A percentile compares a stretch with the other conserved stretches of the same genome.
Conservation (phyloP, 1,140 invertebrate species). For the Caenorhabditis briggsae region DNA sequence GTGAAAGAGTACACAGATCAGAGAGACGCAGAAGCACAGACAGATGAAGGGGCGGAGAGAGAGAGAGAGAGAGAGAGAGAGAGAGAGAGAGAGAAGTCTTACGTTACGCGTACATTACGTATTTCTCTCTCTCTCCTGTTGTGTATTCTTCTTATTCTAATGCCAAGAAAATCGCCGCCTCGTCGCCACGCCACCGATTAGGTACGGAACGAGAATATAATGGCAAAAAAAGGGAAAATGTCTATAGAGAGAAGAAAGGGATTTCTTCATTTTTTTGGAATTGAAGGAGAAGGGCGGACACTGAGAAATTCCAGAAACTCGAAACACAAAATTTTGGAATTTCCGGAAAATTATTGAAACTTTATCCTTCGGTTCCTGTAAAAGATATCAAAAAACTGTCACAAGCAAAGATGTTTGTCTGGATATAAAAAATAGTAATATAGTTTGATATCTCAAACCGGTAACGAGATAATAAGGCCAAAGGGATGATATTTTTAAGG, state of each 20-base stretch:
- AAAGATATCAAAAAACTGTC: too few species aligned
- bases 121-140: neutral
- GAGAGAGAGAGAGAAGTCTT: neutral
- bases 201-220: conserved; percentile 44
- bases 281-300: too few species aligned
- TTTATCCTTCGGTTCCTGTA: too few species aligned
- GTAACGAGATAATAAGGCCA: too few species aligned
- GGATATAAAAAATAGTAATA: too few species aligned
- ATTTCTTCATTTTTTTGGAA: too few species aligned
- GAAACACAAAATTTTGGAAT: too few species aligned
- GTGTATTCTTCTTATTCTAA: neutral
- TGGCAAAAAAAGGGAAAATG: neutral
- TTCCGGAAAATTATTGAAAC: too few species aligned
- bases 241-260: neutral
- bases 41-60: neutral
- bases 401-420: too few species aligned
- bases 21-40: neutral
- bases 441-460: too few species aligned
- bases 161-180: neutral
- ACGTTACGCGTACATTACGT: conserved; percentile 48
- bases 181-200: neutral
- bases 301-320: too few species aligned
- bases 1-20: conserved; percentile 1
- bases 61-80: neutral
- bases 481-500: too few species aligned